A percentile compares a stretch with the other conserved stretches of the same genome.
Conservation (phyloP, 64 coral and sea anemone species). For the Orbicella faveolata region DNA sequence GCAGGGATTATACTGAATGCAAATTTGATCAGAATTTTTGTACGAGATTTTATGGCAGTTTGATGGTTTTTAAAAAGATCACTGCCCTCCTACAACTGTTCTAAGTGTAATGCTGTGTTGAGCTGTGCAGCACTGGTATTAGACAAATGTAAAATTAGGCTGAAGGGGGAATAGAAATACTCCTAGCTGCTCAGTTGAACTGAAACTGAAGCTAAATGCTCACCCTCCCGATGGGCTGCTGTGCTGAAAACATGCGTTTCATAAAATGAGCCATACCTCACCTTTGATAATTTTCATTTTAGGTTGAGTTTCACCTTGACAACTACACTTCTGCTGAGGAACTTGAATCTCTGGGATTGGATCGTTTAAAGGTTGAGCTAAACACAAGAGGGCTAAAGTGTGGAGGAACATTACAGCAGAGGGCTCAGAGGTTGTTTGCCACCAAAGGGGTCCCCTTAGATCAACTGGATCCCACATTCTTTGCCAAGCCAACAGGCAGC, state of each 20-base stretch:
- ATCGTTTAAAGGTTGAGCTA: constrained; percentile 71
- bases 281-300: neutral
- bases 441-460: constrained; percentile 80
- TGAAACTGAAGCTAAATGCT: no score
- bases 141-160: no score
- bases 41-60: no score
- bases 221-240: no score
- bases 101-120: no score
- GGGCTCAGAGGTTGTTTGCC: constrained; percentile 87
- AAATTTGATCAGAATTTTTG: neutral
- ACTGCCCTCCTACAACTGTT: no score
- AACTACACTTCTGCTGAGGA: constrained; percentile 60
- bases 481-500: constrained; percentile 68
- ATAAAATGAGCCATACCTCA: neutral
- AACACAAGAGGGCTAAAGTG: constrained; percentile 86
- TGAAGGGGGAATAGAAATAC: no score
- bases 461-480: constrained; percentile 77
- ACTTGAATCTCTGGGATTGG: constrained; percentile 77
- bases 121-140: no score
- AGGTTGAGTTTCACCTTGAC: constrained; percentile 47
- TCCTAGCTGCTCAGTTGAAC: no score
- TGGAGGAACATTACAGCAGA: constrained; percentile 96
- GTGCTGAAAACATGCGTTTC: neutral
- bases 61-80: no score
- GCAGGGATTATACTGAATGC: neutral